Evolutionary conservation across 2,797 vertebrate species (phyloP).

Genomic region (Oreonectes daqikongensis): DNA sequence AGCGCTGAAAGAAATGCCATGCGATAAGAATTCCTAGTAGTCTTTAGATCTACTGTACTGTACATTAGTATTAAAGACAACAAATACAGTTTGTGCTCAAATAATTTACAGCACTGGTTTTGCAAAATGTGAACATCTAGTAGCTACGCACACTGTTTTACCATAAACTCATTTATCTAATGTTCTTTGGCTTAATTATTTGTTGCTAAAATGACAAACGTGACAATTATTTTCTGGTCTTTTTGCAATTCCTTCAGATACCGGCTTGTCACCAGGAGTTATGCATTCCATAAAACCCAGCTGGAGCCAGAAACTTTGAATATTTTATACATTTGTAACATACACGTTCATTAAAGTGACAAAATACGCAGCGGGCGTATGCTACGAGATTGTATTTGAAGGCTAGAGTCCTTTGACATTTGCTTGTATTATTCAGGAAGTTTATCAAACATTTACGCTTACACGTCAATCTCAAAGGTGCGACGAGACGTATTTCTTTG

Average conservation of each 20-base stretch:
- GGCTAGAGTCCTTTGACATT: neutral
- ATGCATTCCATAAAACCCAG: slow-evolving; percentile 27
- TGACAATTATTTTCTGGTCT: neutral
- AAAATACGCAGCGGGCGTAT: neutral
- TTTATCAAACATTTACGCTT: slow-evolving; percentile 37
- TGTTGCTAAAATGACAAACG: slow-evolving; percentile 18
- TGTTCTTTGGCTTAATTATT: slow-evolving; percentile 33
- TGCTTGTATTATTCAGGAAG: slow-evolving; percentile 5
- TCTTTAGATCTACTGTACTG: neutral
- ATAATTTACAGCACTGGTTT: too few relatives aligned
- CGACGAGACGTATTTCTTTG: slow-evolving; percentile 16
- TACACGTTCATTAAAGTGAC: neutral
- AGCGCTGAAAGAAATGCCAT: neutral
- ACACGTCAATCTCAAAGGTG: slow-evolving; percentile 23
- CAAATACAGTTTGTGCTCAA: neutral
- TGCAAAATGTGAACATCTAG: neutral
- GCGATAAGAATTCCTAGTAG: neutral
- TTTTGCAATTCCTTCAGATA: slow-evolving; percentile 21
- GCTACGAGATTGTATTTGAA: slow-evolving; percentile 22
- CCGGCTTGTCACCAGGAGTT: slow-evolving; percentile 8
- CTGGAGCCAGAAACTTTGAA: slow-evolving; percentile 22
- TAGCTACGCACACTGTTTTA: neutral
- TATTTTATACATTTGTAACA: slow-evolving; percentile 36
- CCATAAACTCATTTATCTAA: neutral
- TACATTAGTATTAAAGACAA: neutral